phyloP scores from a whole-genome alignment of 2,113 vertebrate species.

The Acinonyx jubatus region DNA sequence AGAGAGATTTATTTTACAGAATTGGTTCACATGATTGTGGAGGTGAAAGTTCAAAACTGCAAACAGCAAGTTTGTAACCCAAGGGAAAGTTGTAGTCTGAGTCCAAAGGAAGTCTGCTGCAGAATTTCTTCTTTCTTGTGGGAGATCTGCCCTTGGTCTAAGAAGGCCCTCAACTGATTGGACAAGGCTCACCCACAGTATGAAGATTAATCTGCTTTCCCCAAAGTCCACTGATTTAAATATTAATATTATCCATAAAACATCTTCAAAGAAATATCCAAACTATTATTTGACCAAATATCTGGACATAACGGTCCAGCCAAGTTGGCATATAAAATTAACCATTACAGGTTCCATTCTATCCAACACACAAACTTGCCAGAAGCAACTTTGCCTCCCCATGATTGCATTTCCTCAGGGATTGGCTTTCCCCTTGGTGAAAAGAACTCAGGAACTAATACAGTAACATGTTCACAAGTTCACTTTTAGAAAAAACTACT shows the following conservation, averaged over 20 bases:
- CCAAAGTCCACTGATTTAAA: not conserved
- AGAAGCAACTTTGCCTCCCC: not conserved
- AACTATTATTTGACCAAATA: not conserved
- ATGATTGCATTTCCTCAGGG: not conserved
- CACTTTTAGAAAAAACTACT: not conserved
- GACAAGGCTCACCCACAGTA: not conserved
- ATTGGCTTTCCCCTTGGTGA: not conserved
- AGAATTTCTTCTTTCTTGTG: not conserved
- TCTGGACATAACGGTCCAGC: not conserved
- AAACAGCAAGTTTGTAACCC: not conserved
- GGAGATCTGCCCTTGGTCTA: too few relatives aligned
- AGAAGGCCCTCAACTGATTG: not conserved
- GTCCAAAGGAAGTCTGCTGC: not conserved
- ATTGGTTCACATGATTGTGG: not conserved
- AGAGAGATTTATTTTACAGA: not conserved
- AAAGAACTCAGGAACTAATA: not conserved
- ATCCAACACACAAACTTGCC: not conserved
- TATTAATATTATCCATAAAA: not conserved
- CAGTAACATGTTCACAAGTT: not conserved
- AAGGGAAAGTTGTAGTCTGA: not conserved
- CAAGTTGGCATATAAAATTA: not conserved
- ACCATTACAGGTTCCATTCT: not conserved
- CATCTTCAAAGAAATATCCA: not conserved
- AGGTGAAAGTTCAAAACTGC: not conserved
- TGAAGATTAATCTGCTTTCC: not conserved